Conservation (phyloP, 1,140 invertebrate species). For the Glomeris maerens region DNA sequence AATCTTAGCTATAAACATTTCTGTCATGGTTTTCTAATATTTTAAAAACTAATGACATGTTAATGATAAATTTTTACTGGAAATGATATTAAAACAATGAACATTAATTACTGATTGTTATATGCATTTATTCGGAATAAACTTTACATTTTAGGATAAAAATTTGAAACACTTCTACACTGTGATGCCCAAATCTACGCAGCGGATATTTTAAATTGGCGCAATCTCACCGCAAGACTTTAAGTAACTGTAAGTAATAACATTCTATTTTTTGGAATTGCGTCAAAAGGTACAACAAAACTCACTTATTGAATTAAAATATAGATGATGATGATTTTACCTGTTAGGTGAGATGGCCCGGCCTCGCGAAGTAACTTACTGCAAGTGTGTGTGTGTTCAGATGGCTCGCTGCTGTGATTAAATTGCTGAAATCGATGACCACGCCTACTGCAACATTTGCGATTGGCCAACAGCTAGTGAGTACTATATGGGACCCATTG, state of each 20-base stretch:
- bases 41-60: neutral
- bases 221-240: neutral
- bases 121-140: neutral
- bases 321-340: neutral
- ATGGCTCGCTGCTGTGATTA: neutral
- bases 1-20: neutral
- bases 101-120: neutral
- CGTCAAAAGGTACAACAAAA: neutral
- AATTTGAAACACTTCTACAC: neutral
- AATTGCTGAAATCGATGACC: no score
- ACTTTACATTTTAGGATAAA: neutral
- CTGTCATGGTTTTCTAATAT: neutral
- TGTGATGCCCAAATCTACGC: neutral
- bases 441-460: no score
- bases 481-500: no score
- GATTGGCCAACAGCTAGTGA: no score
- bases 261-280: neutral
- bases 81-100: neutral
- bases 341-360: neutral
- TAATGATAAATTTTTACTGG: neutral
- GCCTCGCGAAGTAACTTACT: neutral
- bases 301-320: no score
- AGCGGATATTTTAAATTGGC: neutral
- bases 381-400: neutral
- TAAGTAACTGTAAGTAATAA: neutral